These are phyloP conservation scores for Indicator maculatus DNA, from an alignment of 2,113 vertebrate genomes.

Conservation along the genomic window DNA sequence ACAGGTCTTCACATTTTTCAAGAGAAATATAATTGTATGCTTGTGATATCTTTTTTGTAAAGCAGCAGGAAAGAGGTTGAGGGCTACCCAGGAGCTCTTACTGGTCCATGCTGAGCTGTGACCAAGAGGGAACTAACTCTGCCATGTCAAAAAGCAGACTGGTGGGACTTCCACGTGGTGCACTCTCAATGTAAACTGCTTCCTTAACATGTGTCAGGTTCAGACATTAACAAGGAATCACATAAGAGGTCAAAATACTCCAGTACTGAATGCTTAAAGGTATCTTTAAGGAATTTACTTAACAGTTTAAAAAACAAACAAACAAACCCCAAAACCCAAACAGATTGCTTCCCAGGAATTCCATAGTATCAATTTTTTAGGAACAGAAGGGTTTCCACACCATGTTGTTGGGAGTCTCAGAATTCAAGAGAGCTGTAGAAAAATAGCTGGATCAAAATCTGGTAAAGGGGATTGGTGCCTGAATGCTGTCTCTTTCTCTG, in stretches of 20 bases:
- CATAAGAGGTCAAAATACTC: neutral
- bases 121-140: neutral
- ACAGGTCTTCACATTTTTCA: neutral
- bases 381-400: neutral
- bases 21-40: neutral
- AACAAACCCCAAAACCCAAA: neutral
- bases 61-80: neutral
- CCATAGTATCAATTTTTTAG: neutral
- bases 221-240: neutral
- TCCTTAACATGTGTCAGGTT: neutral
- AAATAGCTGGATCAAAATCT: neutral
- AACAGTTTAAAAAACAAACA: neutral
- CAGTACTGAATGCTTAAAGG: neutral
- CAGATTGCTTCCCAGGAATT: neutral
- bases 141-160: neutral
- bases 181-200: neutral
- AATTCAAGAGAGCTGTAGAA: neutral
- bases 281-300: neutral
- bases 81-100: neutral
- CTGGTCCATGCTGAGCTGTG: neutral
- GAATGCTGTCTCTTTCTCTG: neutral
- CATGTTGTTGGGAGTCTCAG: neutral
- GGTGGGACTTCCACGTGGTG: neutral
- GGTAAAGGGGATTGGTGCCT: neutral
- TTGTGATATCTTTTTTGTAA: neutral